Base-by-base conservation (phyloP, 2,113 vertebrate species). In the Collichthys lucidus region DNA sequence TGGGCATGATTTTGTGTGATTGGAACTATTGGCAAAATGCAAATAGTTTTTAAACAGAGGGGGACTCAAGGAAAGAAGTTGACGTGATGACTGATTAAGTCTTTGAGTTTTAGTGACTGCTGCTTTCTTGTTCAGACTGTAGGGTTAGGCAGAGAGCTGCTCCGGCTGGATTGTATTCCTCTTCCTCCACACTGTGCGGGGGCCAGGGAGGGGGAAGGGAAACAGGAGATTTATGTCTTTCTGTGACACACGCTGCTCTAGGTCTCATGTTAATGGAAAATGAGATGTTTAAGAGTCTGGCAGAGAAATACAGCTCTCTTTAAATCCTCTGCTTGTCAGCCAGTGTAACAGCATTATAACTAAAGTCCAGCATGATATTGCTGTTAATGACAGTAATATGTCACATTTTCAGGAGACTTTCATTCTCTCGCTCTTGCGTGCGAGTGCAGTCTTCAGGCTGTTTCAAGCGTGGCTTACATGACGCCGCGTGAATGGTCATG, bases 211-310 rank as follows among this genome's bases (percentile, higher is more conserved):
- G 89, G 91, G 92, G 88, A 83, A 87, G 87, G 80, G 88, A 83
- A 90, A 87, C 80, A 65, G 79, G 77, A 93, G 92, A 94, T 93
- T 92, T 92, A 93, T 93, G 89, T 92, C 89, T 87, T 74, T 89
- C 87, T 82, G 86, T 94, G 92, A 94, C 92, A 93, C 89, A 90
- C 68, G 86, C 92, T 93, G 93, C 89, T 91, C 92, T 82, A 79
- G 86, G 92, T 92, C 87, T 93, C 88, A 92, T 92, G 92, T 93
- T 92, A 93, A 93, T 94, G 92, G 93, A 92, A 93, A 93, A 94
- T 91, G 84, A 91, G 91, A 93, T 93, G 91, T 93, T 92, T 91
- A 94, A 91, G 86, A 93, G 86, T 92, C 91, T 92, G 92, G 82
- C 90, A 89, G 84, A 92, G 91, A 92, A 93, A 92, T 92, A 93